phyloP scores from a whole-genome alignment of 2,888 invertebrate species.

The Galeopsomyia nigrocyanea region DNA sequence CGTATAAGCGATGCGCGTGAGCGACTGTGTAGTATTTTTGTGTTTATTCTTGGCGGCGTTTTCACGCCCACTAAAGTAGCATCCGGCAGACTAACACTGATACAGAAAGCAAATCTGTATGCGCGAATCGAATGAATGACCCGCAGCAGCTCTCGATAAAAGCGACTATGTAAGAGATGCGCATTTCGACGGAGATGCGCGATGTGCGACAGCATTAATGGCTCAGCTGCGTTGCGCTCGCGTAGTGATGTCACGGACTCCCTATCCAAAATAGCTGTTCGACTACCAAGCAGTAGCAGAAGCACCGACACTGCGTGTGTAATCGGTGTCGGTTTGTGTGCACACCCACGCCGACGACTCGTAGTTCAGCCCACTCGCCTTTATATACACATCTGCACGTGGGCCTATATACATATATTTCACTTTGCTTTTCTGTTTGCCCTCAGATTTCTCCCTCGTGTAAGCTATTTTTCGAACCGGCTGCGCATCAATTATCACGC shows the following conservation, averaged over 20 bases:
- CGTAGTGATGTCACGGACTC: slow-evolving; percentile 55
- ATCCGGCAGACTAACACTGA: not conserved
- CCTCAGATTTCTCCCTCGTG: no score
- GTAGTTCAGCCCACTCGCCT: not conserved
- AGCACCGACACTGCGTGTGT: not conserved
- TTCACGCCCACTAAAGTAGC: not conserved
- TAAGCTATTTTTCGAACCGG: not conserved
- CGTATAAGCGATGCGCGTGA: slow-evolving; percentile 1
- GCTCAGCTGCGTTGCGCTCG: slow-evolving; percentile 54
- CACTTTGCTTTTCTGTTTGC: slow-evolving; percentile 16
- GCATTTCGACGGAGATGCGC: no score
- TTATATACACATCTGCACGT: not conserved
- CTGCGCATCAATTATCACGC: slow-evolving; percentile 4
- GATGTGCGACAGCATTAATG: not conserved
- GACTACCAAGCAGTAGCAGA: not conserved
- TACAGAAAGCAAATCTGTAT: no score
- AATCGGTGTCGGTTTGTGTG: not conserved
- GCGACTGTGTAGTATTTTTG: not conserved
- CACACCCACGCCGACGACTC: slow-evolving; percentile 26
- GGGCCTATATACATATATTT: no score
- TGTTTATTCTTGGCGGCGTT: no score
- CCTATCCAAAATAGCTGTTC: slow-evolving; percentile 56
- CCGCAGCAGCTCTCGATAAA: no score
- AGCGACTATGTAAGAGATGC: no score
- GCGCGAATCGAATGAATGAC: no score